phyloP scores from a whole-genome alignment of 2,113 vertebrate genomes.

The Vicugna pacos region DNA sequence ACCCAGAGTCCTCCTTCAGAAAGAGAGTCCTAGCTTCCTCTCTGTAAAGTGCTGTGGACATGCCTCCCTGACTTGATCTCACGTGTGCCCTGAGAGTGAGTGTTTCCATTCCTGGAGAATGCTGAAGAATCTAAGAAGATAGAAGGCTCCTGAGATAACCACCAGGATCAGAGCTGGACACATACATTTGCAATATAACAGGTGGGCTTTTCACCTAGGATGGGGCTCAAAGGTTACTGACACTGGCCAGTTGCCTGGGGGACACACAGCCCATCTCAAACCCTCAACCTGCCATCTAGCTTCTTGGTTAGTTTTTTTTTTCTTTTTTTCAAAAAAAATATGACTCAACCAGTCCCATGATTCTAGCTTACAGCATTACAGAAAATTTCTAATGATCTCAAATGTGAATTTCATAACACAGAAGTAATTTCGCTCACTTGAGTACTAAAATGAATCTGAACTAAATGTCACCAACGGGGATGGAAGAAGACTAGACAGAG shows the following conservation, averaged over 20 bases:
- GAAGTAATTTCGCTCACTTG: constrained; percentile 31
- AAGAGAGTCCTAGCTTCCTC: not conserved
- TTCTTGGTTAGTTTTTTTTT: not conserved
- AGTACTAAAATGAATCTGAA: constrained; percentile 25
- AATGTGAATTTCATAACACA: constrained; percentile 36
- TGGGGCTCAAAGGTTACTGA: not conserved
- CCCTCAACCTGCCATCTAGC: not conserved
- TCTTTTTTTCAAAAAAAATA: not conserved
- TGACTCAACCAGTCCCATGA: not conserved
- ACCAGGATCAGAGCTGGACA: not conserved
- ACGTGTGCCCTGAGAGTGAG: not conserved
- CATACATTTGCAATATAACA: not conserved
- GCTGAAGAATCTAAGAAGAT: not conserved
- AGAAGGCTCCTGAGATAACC: not conserved
- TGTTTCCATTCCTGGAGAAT: not conserved
- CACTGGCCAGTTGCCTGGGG: not conserved
- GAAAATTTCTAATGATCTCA: constrained; percentile 37
- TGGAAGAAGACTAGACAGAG: constrained; percentile 7
- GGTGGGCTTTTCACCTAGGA: not conserved
- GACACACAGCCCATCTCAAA: not conserved
- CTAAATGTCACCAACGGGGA: not conserved
- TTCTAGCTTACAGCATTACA: not conserved
- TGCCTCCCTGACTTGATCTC: not conserved
- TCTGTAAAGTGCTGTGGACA: not conserved
- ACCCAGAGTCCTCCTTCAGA: not conserved